Evolutionary conservation across 2,113 vertebrate species (phyloP).

Genomic region (Azemiops feae): DNA sequence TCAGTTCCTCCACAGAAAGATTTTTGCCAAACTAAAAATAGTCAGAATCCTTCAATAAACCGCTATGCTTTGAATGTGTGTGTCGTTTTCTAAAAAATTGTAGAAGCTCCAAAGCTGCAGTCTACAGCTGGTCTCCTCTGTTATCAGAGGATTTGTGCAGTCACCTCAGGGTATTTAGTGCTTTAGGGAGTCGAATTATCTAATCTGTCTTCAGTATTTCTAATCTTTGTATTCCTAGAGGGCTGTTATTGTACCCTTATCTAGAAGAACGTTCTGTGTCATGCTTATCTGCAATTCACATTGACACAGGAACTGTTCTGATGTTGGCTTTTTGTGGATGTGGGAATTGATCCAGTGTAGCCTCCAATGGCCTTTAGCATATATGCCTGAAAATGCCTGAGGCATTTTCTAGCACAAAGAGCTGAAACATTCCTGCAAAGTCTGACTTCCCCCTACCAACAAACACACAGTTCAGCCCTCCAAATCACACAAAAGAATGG

Average conservation of each 20-base stretch:
- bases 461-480: not conserved
- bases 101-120: not conserved
- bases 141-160: not conserved
- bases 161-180: slow-evolving; percentile 3
- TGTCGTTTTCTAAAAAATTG: not conserved
- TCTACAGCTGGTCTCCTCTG: not conserved
- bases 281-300: not conserved
- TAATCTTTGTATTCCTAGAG: not conserved
- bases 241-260: not conserved
- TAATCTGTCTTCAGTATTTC: not conserved
- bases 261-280: not conserved
- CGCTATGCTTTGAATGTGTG: not conserved
- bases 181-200: not conserved
- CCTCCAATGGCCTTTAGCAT: not conserved
- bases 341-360: not conserved
- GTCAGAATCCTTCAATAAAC: not conserved
- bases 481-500: not conserved
- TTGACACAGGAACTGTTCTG: not conserved
- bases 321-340: not conserved
- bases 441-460: not conserved
- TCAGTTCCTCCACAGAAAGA: not conserved
- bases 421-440: not conserved
- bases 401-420: not conserved
- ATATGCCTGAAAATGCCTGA: not conserved
- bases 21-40: not conserved